These are phyloP conservation scores for Solen grandis DNA, from an alignment of 1,140 invertebrate species.

Conservation along the genomic window DNA sequence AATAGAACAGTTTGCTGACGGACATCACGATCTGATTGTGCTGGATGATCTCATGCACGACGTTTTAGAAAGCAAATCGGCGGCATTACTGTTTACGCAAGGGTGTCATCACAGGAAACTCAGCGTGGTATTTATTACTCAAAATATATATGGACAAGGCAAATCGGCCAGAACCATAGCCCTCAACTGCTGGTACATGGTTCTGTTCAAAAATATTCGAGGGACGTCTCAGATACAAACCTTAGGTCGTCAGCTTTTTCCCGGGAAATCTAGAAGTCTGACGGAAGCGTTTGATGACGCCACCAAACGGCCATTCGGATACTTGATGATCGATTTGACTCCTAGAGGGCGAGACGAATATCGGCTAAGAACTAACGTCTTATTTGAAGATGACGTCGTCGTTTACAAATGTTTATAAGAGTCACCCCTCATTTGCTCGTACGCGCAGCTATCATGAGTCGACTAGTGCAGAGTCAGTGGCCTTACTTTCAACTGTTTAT, in stretches of 20 bases:
- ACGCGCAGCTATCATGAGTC: no score
- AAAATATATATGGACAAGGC: conserved; percentile 13
- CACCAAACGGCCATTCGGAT: background rate
- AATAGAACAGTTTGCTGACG: no score
- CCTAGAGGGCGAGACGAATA: background rate
- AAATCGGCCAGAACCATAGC: conserved; percentile 23
- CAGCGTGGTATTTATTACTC: conserved; percentile 20
- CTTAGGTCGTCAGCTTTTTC: conserved; percentile 25
- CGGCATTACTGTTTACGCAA: conserved; percentile 37
- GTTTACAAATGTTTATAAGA: no score
- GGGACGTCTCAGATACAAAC: conserved; percentile 2
- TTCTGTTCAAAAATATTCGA: conserved; percentile 25
- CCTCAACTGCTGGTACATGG: conserved; percentile 17
- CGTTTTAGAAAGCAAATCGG: background rate
- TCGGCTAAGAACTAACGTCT: conserved; percentile 14
- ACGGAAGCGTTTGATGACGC: conserved; percentile 25
- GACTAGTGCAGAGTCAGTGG: no score
- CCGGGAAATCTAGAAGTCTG: background rate
- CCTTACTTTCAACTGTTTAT: no score
- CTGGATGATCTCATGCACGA: conserved; percentile 29
- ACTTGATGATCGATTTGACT: conserved; percentile 17
- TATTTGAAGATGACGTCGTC: background rate
- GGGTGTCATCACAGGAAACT: conserved; percentile 18
- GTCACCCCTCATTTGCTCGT: no score
- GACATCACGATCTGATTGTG: no score